phyloP scores from a whole-genome alignment of 2,797 vertebrate genomes.

The Eospalax fontanierii region DNA sequence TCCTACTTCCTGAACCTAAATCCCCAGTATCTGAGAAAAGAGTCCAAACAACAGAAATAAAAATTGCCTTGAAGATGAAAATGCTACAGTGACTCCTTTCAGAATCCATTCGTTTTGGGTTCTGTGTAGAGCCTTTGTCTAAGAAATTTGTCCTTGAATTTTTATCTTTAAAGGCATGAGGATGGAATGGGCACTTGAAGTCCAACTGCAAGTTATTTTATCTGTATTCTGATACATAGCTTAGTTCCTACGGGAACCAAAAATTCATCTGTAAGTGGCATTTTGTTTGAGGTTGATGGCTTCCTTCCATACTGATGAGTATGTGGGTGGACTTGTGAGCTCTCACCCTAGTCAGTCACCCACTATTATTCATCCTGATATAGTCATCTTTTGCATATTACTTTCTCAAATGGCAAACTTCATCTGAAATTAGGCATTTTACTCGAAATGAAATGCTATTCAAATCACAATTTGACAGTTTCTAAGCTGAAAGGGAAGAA shows the following conservation, averaged over 20 bases:
- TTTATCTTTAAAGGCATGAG: conserved; percentile 20
- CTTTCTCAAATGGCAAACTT: conserved; percentile 75
- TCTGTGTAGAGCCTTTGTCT: conserved; percentile 58
- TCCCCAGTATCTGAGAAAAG: conserved; percentile 17
- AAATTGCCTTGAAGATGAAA: conserved; percentile 48
- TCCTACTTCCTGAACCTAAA: conserved; percentile 17
- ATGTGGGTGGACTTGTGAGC: conserved; percentile 73
- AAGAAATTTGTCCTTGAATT: conserved; percentile 21
- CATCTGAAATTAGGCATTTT: conserved; percentile 78
- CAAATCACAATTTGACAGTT: conserved; percentile 72
- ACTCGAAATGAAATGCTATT: conserved; percentile 70
- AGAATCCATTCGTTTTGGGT: conserved; percentile 25
- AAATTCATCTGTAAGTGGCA: conserved; percentile 54
- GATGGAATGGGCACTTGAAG: conserved; percentile 12
- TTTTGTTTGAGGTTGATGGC: conserved; percentile 64
- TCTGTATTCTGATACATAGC: conserved; percentile 27
- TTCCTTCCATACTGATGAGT: conserved; percentile 66
- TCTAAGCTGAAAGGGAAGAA: conserved; percentile 62
- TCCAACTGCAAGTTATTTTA: conserved; percentile 58
- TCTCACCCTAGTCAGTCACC: conserved; percentile 54
- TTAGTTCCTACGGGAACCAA: conserved; percentile 68
- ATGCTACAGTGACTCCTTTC: conserved; percentile 19
- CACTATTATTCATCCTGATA: conserved; percentile 47
- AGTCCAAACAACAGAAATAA: conserved; percentile 27
- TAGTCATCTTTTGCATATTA: conserved; percentile 74